phyloP scores from a whole-genome alignment of 2,888 invertebrate genomes.

The Nebria salina region DNA sequence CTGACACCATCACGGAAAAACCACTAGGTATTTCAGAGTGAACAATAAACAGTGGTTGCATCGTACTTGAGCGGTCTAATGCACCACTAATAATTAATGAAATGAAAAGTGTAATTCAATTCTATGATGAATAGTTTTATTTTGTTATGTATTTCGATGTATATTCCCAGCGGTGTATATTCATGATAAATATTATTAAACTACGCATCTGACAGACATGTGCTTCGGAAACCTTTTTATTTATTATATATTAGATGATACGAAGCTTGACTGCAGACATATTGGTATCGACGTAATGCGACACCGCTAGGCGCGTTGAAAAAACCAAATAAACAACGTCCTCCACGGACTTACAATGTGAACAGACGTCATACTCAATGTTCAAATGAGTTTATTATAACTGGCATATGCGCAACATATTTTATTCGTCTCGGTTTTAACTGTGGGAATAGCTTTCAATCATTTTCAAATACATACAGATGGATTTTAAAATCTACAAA shows the following conservation, averaged over 20 bases:
- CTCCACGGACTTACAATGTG: background rate
- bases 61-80: background rate
- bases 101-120: too few relatives aligned
- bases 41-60: constrained; percentile 11
- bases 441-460: background rate
- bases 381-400: background rate
- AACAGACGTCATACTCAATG: background rate
- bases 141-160: background rate
- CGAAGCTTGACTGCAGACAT: constrained; percentile 24
- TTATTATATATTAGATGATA: constrained; percentile 2
- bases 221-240: constrained; percentile 20
- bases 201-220: constrained; percentile 28
- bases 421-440: background rate
- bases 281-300: constrained; percentile 41
- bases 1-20: background rate
- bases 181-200: constrained; percentile 23
- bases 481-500: too few relatives aligned
- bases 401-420: background rate
- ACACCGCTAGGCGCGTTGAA: constrained; percentile 26
- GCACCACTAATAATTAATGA: too few relatives aligned
- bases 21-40: background rate
- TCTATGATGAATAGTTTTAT: too few relatives aligned
- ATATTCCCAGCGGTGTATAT: constrained; percentile 27
- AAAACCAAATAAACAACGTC: constrained; percentile 27
- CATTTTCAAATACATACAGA: too few relatives aligned